phyloP scores from a whole-genome alignment of 2,113 vertebrate genomes.

The Toxotes chatareus region DNA sequence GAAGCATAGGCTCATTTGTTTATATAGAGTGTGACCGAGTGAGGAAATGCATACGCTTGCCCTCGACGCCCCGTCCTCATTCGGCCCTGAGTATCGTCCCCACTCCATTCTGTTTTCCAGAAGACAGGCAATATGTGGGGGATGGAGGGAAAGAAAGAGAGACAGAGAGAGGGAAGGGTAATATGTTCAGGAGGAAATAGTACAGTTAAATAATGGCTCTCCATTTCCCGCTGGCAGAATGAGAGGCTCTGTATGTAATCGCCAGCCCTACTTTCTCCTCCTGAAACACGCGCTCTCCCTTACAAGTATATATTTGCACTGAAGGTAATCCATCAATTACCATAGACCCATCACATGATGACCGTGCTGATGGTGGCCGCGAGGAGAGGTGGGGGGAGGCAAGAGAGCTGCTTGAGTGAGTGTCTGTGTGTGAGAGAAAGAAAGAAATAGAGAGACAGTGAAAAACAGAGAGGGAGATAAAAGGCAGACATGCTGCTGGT shows the following conservation, averaged over 20 bases:
- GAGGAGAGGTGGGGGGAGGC: slow-evolving; percentile 57
- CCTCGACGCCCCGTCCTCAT: slow-evolving; percentile 71
- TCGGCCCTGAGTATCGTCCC: slow-evolving; percentile 69
- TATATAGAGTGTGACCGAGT: slow-evolving; percentile 80
- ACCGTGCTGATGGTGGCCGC: slow-evolving; percentile 81
- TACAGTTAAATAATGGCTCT: slow-evolving; percentile 87
- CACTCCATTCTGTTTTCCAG: slow-evolving; percentile 80
- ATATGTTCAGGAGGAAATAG: slow-evolving; percentile 86
- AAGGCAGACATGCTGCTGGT: slow-evolving; percentile 60
- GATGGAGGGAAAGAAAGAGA: slow-evolving; percentile 67
- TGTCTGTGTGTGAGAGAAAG: slow-evolving; percentile 28
- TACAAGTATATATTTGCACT: slow-evolving; percentile 86
- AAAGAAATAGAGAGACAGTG: slow-evolving; percentile 22
- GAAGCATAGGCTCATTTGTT: slow-evolving; percentile 83
- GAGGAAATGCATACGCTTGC: slow-evolving; percentile 85
- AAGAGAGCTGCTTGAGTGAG: slow-evolving; percentile 36
- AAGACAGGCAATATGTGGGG: slow-evolving; percentile 85
- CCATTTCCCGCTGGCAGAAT: slow-evolving; percentile 80
- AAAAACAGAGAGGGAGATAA: slow-evolving; percentile 53
- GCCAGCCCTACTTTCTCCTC: slow-evolving; percentile 70
- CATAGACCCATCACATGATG: slow-evolving; percentile 85
- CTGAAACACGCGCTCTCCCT: slow-evolving; percentile 79
- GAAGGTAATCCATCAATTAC: slow-evolving; percentile 90
- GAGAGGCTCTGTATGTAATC: slow-evolving; percentile 80
- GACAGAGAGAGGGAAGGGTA: slow-evolving; percentile 72